phyloP scores from a whole-genome alignment of 2,113 vertebrate genomes.

The Suncus etruscus region DNA sequence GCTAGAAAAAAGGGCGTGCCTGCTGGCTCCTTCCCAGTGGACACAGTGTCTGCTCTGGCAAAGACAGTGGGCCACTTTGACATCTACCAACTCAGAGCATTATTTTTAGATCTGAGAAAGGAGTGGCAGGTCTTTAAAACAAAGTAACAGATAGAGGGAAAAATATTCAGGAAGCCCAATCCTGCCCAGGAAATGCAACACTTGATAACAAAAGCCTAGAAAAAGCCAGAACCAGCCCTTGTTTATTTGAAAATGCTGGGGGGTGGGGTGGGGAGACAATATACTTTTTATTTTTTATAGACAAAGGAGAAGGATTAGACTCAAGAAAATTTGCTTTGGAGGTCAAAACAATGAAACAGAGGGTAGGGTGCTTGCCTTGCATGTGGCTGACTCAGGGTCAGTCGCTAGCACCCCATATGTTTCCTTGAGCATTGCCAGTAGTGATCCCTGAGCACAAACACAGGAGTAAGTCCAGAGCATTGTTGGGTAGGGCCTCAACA shows the following conservation, averaged over 20 bases:
- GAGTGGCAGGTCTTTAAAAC: conserved; percentile 59
- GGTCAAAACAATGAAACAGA: neutral
- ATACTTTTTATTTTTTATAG: neutral
- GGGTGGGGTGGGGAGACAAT: neutral
- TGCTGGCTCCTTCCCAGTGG: conserved; percentile 47
- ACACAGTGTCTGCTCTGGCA: conserved; percentile 42
- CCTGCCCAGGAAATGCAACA: conserved; percentile 31
- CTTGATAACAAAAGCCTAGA: neutral
- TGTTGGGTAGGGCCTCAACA: too few species aligned
- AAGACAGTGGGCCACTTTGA: conserved; percentile 7
- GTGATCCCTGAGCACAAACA: too few species aligned
- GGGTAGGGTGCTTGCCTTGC: too few species aligned
- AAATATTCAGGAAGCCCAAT: neutral
- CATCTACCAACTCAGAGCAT: neutral
- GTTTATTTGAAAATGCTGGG: neutral
- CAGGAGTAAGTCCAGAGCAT: too few species aligned
- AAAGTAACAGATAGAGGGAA: conserved; percentile 22
- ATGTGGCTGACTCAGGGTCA: too few species aligned
- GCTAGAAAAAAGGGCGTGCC: neutral
- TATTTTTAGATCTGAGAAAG: conserved; percentile 73
- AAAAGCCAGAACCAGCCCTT: neutral
- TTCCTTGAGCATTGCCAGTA: too few species aligned
- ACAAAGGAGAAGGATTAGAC: neutral
- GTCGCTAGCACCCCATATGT: too few species aligned
- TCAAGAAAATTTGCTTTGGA: conserved; percentile 47